These are phyloP conservation scores for Oophaga sylvatica DNA, from an alignment of 2,797 vertebrate species.

Conservation along the genomic window DNA sequence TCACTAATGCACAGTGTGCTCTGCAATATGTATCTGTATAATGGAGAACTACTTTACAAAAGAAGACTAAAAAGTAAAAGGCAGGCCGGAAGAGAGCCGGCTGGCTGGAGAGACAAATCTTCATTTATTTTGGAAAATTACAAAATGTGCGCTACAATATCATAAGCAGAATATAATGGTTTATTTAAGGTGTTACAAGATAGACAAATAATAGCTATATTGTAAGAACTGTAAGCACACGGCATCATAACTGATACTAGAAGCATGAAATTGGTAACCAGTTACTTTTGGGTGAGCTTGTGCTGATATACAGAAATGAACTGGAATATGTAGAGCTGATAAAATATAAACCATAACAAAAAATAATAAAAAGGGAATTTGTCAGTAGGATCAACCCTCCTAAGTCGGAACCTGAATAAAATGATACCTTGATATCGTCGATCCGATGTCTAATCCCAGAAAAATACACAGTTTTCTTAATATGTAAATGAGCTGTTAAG, in stretches of 20 bases:
- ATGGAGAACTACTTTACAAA: conserved; percentile 33
- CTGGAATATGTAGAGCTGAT: not conserved
- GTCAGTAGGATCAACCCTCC: too few relatives aligned
- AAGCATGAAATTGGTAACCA: not conserved
- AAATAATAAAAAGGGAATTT: not conserved
- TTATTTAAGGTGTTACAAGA: not conserved
- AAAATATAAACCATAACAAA: not conserved
- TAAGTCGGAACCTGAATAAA: too few relatives aligned
- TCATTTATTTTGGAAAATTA: conserved; percentile 3
- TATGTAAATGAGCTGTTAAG: too few relatives aligned
- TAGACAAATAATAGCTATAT: not conserved
- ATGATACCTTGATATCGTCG: too few relatives aligned
- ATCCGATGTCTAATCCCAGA: too few relatives aligned
- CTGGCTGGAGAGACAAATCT: not conserved
- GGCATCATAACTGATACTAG: not conserved
- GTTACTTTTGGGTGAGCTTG: not conserved
- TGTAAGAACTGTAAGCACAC: not conserved
- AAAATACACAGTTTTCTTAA: too few relatives aligned
- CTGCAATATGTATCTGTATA: conserved; percentile 31
- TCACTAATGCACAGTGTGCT: conserved; percentile 25
- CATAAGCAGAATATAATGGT: not conserved
- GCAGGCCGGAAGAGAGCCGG: conserved; percentile 4
- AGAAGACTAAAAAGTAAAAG: conserved; percentile 4
- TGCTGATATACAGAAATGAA: not conserved
- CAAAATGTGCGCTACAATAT: not conserved